These are phyloP conservation scores for Epizoanthus rinbou DNA, from an alignment of 92 coral and sea anemone genomes.

Conservation along the genomic window DNA sequence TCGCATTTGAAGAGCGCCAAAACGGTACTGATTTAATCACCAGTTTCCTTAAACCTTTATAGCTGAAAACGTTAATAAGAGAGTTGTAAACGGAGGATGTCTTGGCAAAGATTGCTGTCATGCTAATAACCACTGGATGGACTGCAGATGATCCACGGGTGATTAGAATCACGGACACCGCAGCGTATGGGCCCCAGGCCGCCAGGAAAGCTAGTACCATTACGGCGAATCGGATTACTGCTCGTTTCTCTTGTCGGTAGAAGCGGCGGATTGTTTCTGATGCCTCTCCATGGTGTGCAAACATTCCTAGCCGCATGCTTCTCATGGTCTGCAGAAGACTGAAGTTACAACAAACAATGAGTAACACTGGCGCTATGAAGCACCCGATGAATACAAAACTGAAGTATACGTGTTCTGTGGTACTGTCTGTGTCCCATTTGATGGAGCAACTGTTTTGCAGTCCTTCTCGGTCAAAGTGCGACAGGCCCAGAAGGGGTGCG, in stretches of 20 bases:
- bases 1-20: neutral
- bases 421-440: conserved; percentile 52
- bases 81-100: conserved; percentile 52
- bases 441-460: conserved; percentile 67
- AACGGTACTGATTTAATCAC: conserved; percentile 5
- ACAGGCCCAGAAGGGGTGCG: conserved; percentile 63
- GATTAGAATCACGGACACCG: conserved; percentile 41
- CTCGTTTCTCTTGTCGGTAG: conserved; percentile 16
- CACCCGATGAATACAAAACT: conserved; percentile 61
- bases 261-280: neutral
- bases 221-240: neutral
- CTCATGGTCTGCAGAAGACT: conserved; percentile 23
- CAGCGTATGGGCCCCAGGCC: conserved; percentile 59
- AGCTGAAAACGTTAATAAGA: conserved; percentile 46
- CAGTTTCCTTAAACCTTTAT: conserved; percentile 14
- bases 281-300: neutral
- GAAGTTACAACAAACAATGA: neutral
- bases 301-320: conserved; percentile 49
- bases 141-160: conserved; percentile 7
- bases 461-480: conserved; percentile 64
- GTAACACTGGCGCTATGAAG: conserved; percentile 42
- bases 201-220: conserved; percentile 28
- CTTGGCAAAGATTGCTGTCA: conserved; percentile 50
- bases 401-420: conserved; percentile 58
- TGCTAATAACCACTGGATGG: conserved; percentile 32